phyloP scores from a whole-genome alignment of 2,888 invertebrate species.

The Tanypteryx hageni region DNA sequence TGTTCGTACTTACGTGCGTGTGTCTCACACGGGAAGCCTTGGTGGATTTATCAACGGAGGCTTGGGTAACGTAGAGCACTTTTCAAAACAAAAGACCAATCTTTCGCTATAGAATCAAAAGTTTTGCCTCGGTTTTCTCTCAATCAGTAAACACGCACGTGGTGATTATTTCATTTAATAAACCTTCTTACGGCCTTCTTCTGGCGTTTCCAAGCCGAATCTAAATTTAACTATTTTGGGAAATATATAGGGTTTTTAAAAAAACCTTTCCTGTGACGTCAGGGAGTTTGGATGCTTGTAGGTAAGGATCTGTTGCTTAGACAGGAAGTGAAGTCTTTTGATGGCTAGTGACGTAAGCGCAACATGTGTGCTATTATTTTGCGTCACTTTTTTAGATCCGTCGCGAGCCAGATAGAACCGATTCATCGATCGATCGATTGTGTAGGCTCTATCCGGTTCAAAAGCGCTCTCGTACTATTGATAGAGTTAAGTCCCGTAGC shows the following conservation, averaged over 20 bases:
- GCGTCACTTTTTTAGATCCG: background rate
- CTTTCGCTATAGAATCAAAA: no score
- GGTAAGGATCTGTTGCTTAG: background rate
- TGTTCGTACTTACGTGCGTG: no score
- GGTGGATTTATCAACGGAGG: background rate
- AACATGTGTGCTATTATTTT: background rate
- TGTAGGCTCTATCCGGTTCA: background rate
- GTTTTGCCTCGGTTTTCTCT: no score
- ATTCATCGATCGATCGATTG: background rate
- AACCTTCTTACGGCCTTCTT: no score
- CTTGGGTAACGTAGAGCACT: background rate
- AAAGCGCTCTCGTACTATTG: background rate
- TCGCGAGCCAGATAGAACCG: background rate
- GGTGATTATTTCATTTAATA: no score
- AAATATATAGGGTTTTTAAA: no score
- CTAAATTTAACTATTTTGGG: no score
- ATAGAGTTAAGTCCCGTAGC: no score
- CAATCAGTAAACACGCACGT: no score
- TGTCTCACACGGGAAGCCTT: background rate
- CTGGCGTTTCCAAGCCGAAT: no score
- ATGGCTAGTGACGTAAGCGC: background rate
- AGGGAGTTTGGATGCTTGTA: background rate
- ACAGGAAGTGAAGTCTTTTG: background rate
- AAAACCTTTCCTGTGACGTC: no score
- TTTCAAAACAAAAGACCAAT: no score